Conservation (phyloP, 2,797 vertebrate genomes). For the Argya squamiceps region DNA sequence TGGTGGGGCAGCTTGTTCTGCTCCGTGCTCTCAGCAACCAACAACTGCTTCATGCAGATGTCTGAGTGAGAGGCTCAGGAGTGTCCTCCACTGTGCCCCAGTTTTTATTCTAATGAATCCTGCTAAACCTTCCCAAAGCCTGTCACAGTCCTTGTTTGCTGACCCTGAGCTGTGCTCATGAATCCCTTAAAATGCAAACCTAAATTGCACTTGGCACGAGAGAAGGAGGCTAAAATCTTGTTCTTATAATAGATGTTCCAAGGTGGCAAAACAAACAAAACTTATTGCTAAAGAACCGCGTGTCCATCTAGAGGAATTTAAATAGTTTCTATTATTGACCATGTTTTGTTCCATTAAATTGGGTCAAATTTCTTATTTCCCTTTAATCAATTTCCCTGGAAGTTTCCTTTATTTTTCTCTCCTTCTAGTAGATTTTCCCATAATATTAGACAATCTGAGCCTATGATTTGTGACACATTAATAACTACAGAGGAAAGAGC, state of each 20-base stretch:
- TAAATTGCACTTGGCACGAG: background rate
- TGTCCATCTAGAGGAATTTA: conserved; percentile 44
- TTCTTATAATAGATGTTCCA: conserved; percentile 49
- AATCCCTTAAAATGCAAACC: background rate
- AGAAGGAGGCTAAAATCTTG: background rate
- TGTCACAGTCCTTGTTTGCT: background rate
- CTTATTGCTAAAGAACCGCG: conserved; percentile 32
- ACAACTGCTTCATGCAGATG: background rate
- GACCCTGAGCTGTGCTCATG: background rate
- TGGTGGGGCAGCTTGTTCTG: background rate
- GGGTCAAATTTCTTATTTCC: conserved; percentile 53
- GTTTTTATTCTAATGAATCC: background rate
- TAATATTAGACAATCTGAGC: conserved; percentile 66
- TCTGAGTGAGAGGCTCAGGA: background rate
- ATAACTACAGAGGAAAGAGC: conserved; percentile 69
- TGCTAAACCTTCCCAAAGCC: background rate
- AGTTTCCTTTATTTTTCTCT: conserved; percentile 70
- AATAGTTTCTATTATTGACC: conserved; percentile 41
- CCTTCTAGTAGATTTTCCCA: conserved; percentile 69
- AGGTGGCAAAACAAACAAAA: conserved; percentile 58
- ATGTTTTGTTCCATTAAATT: conserved; percentile 52
- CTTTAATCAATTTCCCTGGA: conserved; percentile 70
- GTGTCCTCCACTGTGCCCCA: background rate
- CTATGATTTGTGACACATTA: conserved; percentile 62
- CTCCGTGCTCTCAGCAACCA: background rate